phyloP scores from a whole-genome alignment of 2,888 invertebrate species.

The Chalcosyrphus nemorum region DNA sequence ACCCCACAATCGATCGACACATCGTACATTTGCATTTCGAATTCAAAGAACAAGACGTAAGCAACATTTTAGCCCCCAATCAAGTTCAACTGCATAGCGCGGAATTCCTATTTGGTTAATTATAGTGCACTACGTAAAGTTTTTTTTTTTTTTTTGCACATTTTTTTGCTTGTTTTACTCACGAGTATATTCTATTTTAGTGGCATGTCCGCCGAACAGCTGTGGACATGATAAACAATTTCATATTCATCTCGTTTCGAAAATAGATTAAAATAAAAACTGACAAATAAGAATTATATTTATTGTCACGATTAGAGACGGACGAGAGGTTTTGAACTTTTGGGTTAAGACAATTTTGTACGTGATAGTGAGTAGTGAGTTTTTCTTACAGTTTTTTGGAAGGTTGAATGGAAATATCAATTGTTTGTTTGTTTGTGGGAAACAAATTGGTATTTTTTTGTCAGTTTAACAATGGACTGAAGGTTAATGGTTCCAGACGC shows the following conservation, averaged over 20 bases:
- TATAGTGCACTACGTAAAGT: constrained; percentile 40
- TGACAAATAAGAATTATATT: background rate
- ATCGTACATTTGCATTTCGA: background rate
- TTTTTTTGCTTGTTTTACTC: background rate
- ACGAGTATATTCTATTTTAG: constrained; percentile 39
- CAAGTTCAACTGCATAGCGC: constrained; percentile 48
- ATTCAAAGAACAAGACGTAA: background rate
- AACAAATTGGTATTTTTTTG: no score
- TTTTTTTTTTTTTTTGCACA: constrained; percentile 4
- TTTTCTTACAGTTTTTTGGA: background rate
- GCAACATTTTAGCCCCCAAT: constrained; percentile 12
- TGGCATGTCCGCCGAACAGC: constrained; percentile 52
- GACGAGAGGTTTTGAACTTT: constrained; percentile 5
- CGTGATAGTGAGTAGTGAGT: background rate
- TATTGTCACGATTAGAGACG: background rate
- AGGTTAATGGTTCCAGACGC: no score
- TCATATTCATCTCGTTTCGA: constrained; percentile 31
- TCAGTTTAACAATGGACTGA: no score
- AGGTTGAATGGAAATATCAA: background rate
- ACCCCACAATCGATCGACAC: background rate
- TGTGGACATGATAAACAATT: constrained; percentile 63
- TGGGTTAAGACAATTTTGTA: background rate
- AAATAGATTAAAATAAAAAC: constrained; percentile 36
- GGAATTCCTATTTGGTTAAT: constrained; percentile 42
- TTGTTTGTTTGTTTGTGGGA: no score